Evolutionary conservation across 2,888 invertebrate genomes (phyloP).

Genomic region (Marasmarcha lunaedactyla): DNA sequence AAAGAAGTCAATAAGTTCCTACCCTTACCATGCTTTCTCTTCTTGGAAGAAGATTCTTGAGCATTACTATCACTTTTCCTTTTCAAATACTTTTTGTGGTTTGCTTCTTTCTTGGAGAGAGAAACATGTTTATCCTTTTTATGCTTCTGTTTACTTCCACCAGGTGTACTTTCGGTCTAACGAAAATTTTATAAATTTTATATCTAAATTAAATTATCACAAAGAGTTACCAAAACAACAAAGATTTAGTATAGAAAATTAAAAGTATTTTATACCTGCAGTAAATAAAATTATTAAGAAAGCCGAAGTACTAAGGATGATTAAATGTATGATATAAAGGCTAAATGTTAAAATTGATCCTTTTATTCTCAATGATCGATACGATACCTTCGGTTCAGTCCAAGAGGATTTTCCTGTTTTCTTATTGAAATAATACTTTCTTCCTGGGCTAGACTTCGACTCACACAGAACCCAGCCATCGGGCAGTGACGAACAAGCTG

Average conservation of each 20-base stretch:
- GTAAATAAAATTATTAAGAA: too few species aligned
- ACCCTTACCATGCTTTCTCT: constrained; percentile 8
- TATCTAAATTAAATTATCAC: too few species aligned
- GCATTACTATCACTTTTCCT: constrained; percentile 39
- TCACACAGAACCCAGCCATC: constrained; percentile 55
- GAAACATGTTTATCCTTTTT: constrained; percentile 23
- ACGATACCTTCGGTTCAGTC: constrained; percentile 54
- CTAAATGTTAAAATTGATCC: too few species aligned
- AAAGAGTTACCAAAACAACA: too few species aligned
- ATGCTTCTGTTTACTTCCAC: constrained; percentile 24
- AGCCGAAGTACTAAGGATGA: too few species aligned
- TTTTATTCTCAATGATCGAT: too few species aligned
- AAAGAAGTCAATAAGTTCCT: too few species aligned
- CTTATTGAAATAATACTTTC: constrained; percentile 58
- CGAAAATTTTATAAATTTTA: too few species aligned
- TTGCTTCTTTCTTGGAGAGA: constrained; percentile 21
- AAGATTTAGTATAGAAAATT: too few species aligned
- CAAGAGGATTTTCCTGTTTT: constrained; percentile 60
- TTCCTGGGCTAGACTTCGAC: constrained; percentile 53
- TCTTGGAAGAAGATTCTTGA: constrained; percentile 26
- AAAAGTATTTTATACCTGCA: too few species aligned
- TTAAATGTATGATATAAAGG: too few species aligned
- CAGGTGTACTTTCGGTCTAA: constrained; percentile 5
- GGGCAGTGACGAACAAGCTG: constrained; percentile 29
- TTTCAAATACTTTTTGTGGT: constrained; percentile 32